Evolutionary conservation across 1,140 invertebrate species (phyloP), one percentile per base, ranked within the genome.

Genomic region (Gerris buenoi): DNA sequence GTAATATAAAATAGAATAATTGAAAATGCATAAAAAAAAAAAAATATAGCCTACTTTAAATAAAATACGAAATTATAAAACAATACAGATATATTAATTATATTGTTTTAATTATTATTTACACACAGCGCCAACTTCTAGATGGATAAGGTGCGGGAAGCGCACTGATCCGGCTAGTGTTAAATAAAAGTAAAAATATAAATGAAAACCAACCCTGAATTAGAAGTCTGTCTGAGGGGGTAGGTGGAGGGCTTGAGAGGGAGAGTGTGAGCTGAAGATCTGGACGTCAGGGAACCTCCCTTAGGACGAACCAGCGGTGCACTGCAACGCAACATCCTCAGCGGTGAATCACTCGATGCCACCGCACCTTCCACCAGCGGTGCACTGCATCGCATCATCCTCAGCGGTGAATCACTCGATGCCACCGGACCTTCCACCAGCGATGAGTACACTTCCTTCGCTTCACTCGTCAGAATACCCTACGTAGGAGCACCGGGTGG

Each of bases 401-500:
- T 76, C 64, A 91, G 76, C 1, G 88, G 89, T 46, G 33, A 46
- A 46, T 46, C 33, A 18, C 33, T 46, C 18, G 72, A n/a, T n/a
- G n/a, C n/a, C n/a, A n/a, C n/a, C 18, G 72, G 84, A 62, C 84
- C 86, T 71, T 95, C 92, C 56, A 97, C 91, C 29, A 97, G 79
- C 71, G 88, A 88, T 74, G 91, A 90, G 80, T 97, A 97, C 0
- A 92, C 94, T 74, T 91, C 86, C 74, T 93, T 91, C 29, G 91
- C 86, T 73, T 90, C 88, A 70, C 87, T 85, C n/a, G 87, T 88
- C 67, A 91, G 79, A 46, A 86, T 85, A 2, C 85, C 83, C 88
- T 90, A 78, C n/a, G n/a, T n/a, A n/a, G n/a, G n/a, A n/a, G n/a
- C n/a, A n/a, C n/a, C 75, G 72, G 70, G 71, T 67, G n/a, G n/a